Conservation (phyloP, 2,113 vertebrate genomes). For the Vicugna pacos region DNA sequence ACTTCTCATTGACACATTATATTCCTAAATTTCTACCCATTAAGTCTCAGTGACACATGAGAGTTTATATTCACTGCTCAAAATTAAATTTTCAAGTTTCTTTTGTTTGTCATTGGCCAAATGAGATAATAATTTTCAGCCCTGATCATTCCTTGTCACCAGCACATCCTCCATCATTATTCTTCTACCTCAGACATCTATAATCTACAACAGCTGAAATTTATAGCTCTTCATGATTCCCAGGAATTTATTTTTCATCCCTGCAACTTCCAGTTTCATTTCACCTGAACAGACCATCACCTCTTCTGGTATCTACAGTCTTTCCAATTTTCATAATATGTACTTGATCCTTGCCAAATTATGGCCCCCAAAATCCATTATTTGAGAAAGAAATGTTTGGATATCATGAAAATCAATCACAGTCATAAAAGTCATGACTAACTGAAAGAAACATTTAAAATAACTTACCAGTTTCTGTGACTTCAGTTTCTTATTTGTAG, state of each 20-base stretch:
- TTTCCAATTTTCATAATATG: background rate
- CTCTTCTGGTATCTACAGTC: background rate
- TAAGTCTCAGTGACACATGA: background rate
- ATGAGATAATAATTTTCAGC: conserved; percentile 2
- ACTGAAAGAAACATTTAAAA: conserved; percentile 54
- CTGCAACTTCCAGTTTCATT: conserved; percentile 38
- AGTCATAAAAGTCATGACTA: conserved; percentile 49
- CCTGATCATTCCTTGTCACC: background rate
- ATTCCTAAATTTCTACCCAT: conserved; percentile 15
- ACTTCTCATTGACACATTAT: background rate
- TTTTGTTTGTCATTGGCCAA: conserved; percentile 34
- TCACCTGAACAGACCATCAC: background rate
- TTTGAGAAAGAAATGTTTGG: conserved; percentile 37
- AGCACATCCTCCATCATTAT: background rate
- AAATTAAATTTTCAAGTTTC: conserved; percentile 58
- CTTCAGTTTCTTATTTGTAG: conserved; percentile 45
- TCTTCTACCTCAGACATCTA: background rate
- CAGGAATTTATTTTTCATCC: conserved; percentile 38
- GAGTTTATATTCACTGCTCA: conserved; percentile 35
- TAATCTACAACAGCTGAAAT: conserved; percentile 1
- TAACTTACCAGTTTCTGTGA: conserved; percentile 2
- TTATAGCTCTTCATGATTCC: conserved; percentile 27
- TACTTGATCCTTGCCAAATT: conserved; percentile 19
- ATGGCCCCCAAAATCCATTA: background rate
- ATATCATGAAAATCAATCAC: conserved; percentile 57